These are phyloP conservation scores for Macaria liturata DNA, from an alignment of 2,888 invertebrate genomes.

Conservation along the genomic window DNA sequence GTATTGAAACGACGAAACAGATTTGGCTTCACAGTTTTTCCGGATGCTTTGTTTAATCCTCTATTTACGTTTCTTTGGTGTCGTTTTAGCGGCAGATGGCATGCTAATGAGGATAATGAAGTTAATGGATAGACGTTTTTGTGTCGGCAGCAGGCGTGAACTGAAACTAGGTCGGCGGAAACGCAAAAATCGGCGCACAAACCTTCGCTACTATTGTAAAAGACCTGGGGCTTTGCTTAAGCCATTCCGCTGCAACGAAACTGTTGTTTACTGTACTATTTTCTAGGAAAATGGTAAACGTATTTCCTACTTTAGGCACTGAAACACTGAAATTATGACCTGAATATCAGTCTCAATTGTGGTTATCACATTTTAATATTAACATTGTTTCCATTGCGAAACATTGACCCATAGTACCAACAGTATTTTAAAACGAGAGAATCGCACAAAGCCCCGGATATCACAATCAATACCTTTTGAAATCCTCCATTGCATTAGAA, in stretches of 20 bases:
- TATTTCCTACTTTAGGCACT: too few species aligned
- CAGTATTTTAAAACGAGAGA: conserved; percentile 1
- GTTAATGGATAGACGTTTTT: conserved; percentile 28
- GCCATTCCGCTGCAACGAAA: conserved; percentile 9
- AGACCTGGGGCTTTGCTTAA: background rate
- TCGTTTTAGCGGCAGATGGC: conserved; percentile 20
- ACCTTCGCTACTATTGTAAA: conserved; percentile 16
- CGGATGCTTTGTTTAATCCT: too few species aligned
- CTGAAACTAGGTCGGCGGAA: conserved; percentile 34
- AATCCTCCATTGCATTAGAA: conserved; percentile 22
- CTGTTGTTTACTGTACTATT: background rate
- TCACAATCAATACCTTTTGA: conserved; percentile 18
- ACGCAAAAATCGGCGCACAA: conserved; percentile 26
- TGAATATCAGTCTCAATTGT: too few species aligned
- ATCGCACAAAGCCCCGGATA: conserved; percentile 18
- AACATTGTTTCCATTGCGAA: too few species aligned
- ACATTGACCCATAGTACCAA: background rate
- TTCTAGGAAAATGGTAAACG: too few species aligned
- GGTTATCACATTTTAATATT: too few species aligned
- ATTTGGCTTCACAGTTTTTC: too few species aligned
- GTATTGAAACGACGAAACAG: too few species aligned
- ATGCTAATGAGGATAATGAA: conserved; percentile 36
- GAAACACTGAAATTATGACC: too few species aligned
- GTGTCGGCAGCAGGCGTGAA: conserved; percentile 25
- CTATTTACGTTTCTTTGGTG: conserved; percentile 1